Conservation (phyloP, 2,797 vertebrate genomes). For the Brachyalestes nurse region DNA sequence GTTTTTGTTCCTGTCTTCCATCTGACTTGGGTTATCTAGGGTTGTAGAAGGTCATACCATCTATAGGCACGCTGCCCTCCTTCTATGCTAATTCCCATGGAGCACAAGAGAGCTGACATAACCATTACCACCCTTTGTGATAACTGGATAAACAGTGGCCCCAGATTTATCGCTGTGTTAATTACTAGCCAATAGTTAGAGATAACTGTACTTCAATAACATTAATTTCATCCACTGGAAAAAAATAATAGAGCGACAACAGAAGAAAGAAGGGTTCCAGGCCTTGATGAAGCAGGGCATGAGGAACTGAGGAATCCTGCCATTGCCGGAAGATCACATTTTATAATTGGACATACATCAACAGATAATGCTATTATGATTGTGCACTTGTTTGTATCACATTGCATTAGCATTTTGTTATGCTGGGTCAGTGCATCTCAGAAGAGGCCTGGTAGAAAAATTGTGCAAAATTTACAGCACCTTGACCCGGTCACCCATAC, state of each 20-base stretch:
- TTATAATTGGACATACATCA: conserved; percentile 1
- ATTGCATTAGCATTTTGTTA: conserved; percentile 15
- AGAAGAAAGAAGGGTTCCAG: background rate
- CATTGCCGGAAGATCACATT: background rate
- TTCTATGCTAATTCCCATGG: background rate
- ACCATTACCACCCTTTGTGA: conserved; percentile 31
- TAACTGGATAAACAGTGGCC: conserved; percentile 9
- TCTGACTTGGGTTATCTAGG: background rate
- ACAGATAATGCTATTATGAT: conserved; percentile 21
- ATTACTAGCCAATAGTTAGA: conserved; percentile 16
- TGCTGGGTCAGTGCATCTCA: conserved; percentile 8
- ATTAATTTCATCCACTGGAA: conserved; percentile 47
- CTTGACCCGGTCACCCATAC: background rate
- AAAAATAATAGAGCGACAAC: conserved; percentile 7
- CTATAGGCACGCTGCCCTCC: background rate
- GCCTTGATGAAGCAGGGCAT: background rate
- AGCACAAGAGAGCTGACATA: conserved; percentile 16
- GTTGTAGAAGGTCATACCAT: background rate
- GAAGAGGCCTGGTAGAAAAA: background rate
- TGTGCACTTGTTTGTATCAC: conserved; percentile 5
- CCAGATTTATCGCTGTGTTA: conserved; percentile 36
- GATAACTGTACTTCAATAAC: conserved; percentile 1
- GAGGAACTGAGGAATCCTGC: background rate
- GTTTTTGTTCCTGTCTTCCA: conserved; percentile 30
- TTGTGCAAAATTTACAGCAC: no score